phyloP scores from a whole-genome alignment of 2,113 vertebrate species.

The Cheirogaleus medius region DNA sequence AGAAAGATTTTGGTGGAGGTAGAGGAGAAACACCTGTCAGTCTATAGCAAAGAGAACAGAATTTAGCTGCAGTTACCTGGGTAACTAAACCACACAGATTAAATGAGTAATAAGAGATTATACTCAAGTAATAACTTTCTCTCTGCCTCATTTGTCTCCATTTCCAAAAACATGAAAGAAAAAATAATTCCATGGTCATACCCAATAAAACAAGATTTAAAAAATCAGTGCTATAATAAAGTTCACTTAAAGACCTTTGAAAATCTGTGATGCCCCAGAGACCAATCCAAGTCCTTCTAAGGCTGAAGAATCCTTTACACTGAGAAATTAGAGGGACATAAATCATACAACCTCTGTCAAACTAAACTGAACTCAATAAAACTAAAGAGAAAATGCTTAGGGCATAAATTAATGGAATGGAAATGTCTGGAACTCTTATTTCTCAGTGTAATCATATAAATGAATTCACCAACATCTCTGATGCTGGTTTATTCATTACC shows the following conservation, averaged over 20 bases:
- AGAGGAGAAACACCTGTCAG: slow-evolving; percentile 47
- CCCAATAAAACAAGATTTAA: not conserved
- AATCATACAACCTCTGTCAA: not conserved
- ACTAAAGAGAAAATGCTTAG: not conserved
- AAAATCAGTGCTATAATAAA: slow-evolving; percentile 1
- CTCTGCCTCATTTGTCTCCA: slow-evolving; percentile 20
- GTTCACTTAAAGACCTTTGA: slow-evolving; percentile 15
- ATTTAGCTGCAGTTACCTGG: slow-evolving; percentile 49
- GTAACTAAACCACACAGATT: slow-evolving; percentile 53
- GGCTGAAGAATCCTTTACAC: not conserved
- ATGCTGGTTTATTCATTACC: too few species aligned
- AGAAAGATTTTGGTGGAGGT: not conserved
- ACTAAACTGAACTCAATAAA: slow-evolving; percentile 4
- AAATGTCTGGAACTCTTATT: not conserved
- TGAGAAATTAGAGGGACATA: not conserved
- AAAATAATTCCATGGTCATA: slow-evolving; percentile 13
- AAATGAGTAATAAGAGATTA: slow-evolving; percentile 49
- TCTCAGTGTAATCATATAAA: slow-evolving; percentile 22
- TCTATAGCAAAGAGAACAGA: slow-evolving; percentile 24
- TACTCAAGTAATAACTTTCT: slow-evolving; percentile 49
- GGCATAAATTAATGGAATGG: not conserved
- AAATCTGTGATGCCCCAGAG: slow-evolving; percentile 21
- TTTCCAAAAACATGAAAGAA: slow-evolving; percentile 21
- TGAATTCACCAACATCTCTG: slow-evolving; percentile 12
- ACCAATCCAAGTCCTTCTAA: slow-evolving; percentile 21